Base-by-base conservation (phyloP, 2,797 vertebrate species). In the Clarias fuscus region DNA sequence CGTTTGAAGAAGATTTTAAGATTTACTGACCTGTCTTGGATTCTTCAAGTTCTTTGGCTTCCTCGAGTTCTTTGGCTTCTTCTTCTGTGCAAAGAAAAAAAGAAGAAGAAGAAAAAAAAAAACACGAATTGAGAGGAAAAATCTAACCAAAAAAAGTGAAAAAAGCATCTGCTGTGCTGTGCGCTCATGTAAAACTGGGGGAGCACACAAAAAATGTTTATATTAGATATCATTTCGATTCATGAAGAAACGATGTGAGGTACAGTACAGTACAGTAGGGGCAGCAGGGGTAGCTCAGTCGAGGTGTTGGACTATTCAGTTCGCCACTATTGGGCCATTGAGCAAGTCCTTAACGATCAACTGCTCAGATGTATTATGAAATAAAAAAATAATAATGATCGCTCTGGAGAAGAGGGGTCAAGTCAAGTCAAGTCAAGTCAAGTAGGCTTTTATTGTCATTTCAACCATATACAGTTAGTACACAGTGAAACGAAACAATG, bases 21-120 rank as follows among this genome's bases (percentile, higher is more conserved):
- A 48, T 56, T 84, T 72, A 88, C 97, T 93, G 89, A 98, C 98
- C 98, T 92, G 97, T 96, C 92, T 97, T 97, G 92, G 95, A 94
- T 91, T 95, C 96, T 83, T 96, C 96, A 70, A 86, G 83, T 86
- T 88, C 88, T 84, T 89, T 90, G 77, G 89, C 86, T 90, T 96
- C 96, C 62, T 98, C 96, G 70, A 95, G 95, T 43, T 96, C 96
- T 90, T 95, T 97, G 90, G 96, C 97, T 93, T 98, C 97, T 0
- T 94, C 94, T 80, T 95, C 97, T 98, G 93, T 89, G 89, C 88
- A 84, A n/a, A 80, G 37, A 24, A 53, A 70, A 58, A 30, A 30
- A 30, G 30, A 30, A 30, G 30, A 30, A 30, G 30, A 30, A 30
- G 30, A 62, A 68, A 62, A 30, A 37, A 30, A 22, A 33, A 11